Percentiles rank a stretch among this genome's conserved stretches.
These are phyloP conservation scores for Euphysa ruthae DNA, from an alignment of 30 jellyfish, hydroid and myxozoan genomes.

Conservation along the genomic window DNA sequence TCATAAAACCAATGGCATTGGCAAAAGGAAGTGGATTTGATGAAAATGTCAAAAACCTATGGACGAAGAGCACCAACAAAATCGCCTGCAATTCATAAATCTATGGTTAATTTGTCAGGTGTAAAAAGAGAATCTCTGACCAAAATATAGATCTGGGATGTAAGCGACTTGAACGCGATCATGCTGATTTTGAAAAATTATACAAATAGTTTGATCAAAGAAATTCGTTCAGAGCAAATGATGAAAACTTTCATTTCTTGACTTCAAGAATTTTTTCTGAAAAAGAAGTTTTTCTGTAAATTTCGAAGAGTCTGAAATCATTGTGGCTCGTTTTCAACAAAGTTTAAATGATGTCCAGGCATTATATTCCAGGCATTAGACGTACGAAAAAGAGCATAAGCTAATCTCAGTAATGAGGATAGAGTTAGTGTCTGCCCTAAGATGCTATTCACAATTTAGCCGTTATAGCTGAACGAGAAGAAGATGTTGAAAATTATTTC, in stretches of 20 bases:
- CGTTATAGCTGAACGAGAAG: too few species aligned
- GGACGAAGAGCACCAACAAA: background rate
- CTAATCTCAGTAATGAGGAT: too few species aligned
- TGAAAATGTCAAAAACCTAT: slow-evolving; percentile 1
- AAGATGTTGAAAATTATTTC: too few species aligned
- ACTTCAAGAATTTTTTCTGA: background rate
- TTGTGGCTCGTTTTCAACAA: background rate
- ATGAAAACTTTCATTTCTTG: background rate
- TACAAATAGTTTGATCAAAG: background rate
- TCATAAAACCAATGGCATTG: background rate
- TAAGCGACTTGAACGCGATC: background rate
- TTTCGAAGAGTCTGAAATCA: background rate
- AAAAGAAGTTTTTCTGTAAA: background rate
- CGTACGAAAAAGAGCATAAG: too few species aligned
- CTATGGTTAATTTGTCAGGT: background rate
- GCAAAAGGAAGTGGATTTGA: slow-evolving; percentile 1
- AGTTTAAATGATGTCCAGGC: background rate
- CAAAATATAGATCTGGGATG: background rate
- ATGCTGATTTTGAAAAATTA: background rate
- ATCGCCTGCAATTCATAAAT: background rate
- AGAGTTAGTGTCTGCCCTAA: too few species aligned
- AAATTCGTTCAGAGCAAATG: background rate
- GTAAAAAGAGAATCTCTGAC: background rate
- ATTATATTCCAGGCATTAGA: too few species aligned
- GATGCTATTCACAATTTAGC: too few species aligned